Base-by-base conservation (phyloP, 2,113 vertebrate species). In the Dunckerocampus dactyliophorus region DNA sequence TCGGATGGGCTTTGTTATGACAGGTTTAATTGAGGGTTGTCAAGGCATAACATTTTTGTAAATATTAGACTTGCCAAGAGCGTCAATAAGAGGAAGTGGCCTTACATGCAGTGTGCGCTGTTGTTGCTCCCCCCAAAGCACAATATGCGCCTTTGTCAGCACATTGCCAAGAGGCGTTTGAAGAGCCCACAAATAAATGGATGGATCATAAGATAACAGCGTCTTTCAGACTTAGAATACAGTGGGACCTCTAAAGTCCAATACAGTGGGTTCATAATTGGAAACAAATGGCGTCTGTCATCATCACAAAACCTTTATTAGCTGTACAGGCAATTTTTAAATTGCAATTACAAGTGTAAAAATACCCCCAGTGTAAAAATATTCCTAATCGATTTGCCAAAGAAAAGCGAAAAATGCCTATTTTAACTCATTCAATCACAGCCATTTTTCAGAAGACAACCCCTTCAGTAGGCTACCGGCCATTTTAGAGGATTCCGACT, bases 11-110 rank as follows among this genome's bases (percentile, higher is more conserved):
- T 85, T 80, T 91, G 89, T 92, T 90, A 90, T 92, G 90, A 89
- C 90, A 91, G 74, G 90, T 90, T 87, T 91, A 92, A 92, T 92
- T 91, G 88, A 77, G 83, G 84, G 88, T 85, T 92, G 91, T 92
- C 90, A 90, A 80, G 77, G 79, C 81, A 80, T 87, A 89, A 87
- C 83, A 89, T 88, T 89, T 90, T 82, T 88, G 83, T 88, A 90
- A 90, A 92, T 92, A 91, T 87, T 77, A 88, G 83, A 82, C 83
- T 77, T 85, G 88, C 86, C 88, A 88, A 84, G 79, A 88, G 77
- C 72, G 80, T 83, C 88, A 85, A 81, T 84, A 82, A 82, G 83
- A 88, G 88, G 87, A 90, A 89, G 78, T 72, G 77, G 83, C 71
- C 75, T 77, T 84, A 83, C 63, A 55, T 12, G n/a, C 53, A 19